Base-by-base conservation (phyloP, 2,888 invertebrate genomes). In the Tiliacea citrago region DNA sequence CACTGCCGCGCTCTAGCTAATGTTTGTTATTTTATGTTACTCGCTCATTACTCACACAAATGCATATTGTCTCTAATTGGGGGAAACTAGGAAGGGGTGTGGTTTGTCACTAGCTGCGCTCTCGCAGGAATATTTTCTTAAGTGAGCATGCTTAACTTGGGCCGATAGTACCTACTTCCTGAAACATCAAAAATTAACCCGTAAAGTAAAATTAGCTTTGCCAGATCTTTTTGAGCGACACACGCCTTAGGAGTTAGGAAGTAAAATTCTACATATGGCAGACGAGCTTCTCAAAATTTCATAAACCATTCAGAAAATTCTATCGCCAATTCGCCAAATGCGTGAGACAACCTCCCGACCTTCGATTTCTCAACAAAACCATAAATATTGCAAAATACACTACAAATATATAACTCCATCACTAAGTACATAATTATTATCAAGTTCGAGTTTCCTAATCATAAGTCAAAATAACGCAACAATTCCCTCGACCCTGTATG, bases 391-490 rank as follows among this genome's bases (percentile, higher is more conserved):
- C 77, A 47, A 79, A 79, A 70, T 67, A 6, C 12, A 68, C 21
- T 42, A 29, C 49, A 68, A 63, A 63, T 58, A 70, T 35, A 24
- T 47, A 62, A 35, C 24, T 21, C 3, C 45, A 13, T 29, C 16
- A n/a, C n/a, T 13, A 63, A 42, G 35, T 53, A 47, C 29, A 45
- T 51, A n/a, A n/a, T n/a, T n/a, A 29, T 51, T 49, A 57, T 66
- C 45, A 61, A 76, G 24, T 63, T 55, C n/a, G 29, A 65, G 58
- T 81, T 69, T 68, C 60, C 51, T 16, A 77, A 82, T 47, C 49
- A 21, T 29, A 55, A 18, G 10, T 29, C 2, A 66, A 67, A 71
- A 51, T 68, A 68, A 42, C 49, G 66, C 35, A 79, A 80, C 55
- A 51, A 42, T 68, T 51, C 45, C 81, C 70, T 71, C 81, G 75